A percentile compares a stretch with the other conserved stretches of the same genome.
These are phyloP conservation scores for Salmo trutta DNA, from an alignment of 2,797 vertebrate genomes.

Conservation along the genomic window DNA sequence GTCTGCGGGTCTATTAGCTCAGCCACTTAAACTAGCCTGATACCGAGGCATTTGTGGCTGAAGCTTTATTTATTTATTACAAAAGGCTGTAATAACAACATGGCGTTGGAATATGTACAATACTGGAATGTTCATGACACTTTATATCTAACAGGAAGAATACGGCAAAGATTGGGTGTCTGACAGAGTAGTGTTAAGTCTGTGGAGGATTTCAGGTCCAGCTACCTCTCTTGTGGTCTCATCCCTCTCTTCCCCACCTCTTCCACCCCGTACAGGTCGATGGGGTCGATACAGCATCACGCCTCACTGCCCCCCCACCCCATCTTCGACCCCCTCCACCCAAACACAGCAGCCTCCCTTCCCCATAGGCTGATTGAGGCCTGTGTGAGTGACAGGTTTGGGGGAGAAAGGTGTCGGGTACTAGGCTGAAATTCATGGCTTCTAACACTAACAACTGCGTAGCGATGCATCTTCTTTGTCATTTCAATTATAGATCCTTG, in stretches of 20 bases:
- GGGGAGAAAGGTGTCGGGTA: conserved; percentile 50
- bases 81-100: too few species aligned
- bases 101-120: too few species aligned
- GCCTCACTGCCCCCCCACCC: conserved; percentile 15
- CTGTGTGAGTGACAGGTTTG: conserved; percentile 61
- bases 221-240: background rate
- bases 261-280: conserved; percentile 20
- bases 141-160: too few species aligned
- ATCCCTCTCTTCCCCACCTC: background rate
- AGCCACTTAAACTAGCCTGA: background rate
- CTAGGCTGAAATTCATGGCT: conserved; percentile 68
- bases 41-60: background rate
- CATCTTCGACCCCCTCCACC: background rate
- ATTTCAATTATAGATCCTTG: conserved; percentile 84
- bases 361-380: conserved; percentile 32
- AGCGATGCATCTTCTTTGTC: conserved; percentile 83
- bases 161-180: too few species aligned
- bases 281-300: conserved; percentile 21
- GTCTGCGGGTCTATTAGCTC: background rate
- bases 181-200: too few species aligned
- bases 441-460: conserved; percentile 68
- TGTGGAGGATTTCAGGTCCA: too few species aligned
- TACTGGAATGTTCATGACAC: too few species aligned
- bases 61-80: too few species aligned
- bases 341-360: conserved; percentile 1